Conservation (phyloP, 2,113 vertebrate species). For the Heliornis fulica region DNA sequence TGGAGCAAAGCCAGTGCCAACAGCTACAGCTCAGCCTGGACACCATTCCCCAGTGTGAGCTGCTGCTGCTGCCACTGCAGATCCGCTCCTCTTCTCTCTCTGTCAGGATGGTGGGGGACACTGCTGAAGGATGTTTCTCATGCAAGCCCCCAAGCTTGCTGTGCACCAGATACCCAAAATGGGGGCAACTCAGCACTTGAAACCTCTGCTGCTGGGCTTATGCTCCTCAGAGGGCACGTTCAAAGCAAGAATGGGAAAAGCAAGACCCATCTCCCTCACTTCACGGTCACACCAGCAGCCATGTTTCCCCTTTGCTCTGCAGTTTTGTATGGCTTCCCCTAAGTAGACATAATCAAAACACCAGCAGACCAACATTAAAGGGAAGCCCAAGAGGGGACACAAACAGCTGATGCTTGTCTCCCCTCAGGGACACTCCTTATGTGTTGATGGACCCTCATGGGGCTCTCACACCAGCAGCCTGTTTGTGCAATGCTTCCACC, state of each 20-base stretch:
- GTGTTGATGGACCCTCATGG: rapidly evolving
- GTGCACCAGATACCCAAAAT: no score
- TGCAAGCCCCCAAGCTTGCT: neutral
- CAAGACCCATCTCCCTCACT: neutral
- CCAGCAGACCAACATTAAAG: neutral
- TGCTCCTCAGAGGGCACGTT: neutral
- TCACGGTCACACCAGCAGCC: neutral
- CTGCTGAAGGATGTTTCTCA: neutral
- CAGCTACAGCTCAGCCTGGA: neutral
- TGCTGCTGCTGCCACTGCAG: neutral
- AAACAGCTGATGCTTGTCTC: neutral
- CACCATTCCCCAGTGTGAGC: neutral
- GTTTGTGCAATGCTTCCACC: neutral
- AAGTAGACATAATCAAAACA: neutral
- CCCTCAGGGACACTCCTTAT: neutral
- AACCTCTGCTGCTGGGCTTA: neutral
- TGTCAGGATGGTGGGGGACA: neutral
- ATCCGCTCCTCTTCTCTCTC: neutral
- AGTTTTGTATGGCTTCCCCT: neutral
- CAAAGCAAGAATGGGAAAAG: neutral
- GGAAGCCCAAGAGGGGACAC: neutral
- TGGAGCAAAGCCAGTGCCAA: neutral
- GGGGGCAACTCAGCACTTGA: neutral
- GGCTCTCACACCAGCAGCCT: neutral
- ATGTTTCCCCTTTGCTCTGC: neutral